These are phyloP conservation scores for Hermaeophaga mercurialis DNA, from an alignment of 2,888 invertebrate genomes.

Conservation along the genomic window DNA sequence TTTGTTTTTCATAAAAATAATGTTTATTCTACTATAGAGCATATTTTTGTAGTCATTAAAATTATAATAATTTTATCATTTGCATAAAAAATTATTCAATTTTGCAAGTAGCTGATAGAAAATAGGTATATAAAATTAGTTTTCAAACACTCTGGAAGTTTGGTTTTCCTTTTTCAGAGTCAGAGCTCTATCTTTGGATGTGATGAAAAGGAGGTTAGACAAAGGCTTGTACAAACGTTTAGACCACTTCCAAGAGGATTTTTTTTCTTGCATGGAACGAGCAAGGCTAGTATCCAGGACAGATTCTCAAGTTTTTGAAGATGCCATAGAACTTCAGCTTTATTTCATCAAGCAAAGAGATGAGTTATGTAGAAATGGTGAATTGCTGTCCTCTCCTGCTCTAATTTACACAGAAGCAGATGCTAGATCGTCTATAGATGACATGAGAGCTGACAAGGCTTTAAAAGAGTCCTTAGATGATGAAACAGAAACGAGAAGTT, in stretches of 20 bases:
- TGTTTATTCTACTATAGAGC: no score
- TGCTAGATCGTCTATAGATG: slow-evolving; percentile 75
- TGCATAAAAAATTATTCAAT: no score
- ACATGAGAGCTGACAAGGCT: slow-evolving; percentile 75
- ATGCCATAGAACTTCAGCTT: slow-evolving; percentile 90
- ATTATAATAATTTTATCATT: no score
- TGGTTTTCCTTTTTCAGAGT: slow-evolving; percentile 62
- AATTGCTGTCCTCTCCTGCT: slow-evolving; percentile 85
- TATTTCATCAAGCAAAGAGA: slow-evolving; percentile 83
- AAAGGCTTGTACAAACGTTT: slow-evolving; percentile 90
- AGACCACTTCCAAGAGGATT: slow-evolving; percentile 95
- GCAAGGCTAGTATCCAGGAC: slow-evolving; percentile 86
- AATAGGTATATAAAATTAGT: no score
- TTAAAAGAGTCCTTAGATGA: slow-evolving; percentile 80
- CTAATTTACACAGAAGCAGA: slow-evolving; percentile 79
- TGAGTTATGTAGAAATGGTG: slow-evolving; percentile 75
- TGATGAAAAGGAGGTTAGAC: slow-evolving; percentile 91
- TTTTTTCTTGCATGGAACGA: slow-evolving; percentile 90
- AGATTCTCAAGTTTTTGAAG: slow-evolving; percentile 92
- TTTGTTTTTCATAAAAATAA: no score
- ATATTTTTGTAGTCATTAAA: no score
- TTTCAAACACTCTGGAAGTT: no score
- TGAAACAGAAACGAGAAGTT: slow-evolving; percentile 66
- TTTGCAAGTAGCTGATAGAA: no score
- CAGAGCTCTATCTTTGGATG: slow-evolving; percentile 86